Percentiles rank a stretch among this genome's conserved stretches.
Evolutionary conservation across 2,797 vertebrate genomes (phyloP).

Genomic region (Urosaurus nigricauda): DNA sequence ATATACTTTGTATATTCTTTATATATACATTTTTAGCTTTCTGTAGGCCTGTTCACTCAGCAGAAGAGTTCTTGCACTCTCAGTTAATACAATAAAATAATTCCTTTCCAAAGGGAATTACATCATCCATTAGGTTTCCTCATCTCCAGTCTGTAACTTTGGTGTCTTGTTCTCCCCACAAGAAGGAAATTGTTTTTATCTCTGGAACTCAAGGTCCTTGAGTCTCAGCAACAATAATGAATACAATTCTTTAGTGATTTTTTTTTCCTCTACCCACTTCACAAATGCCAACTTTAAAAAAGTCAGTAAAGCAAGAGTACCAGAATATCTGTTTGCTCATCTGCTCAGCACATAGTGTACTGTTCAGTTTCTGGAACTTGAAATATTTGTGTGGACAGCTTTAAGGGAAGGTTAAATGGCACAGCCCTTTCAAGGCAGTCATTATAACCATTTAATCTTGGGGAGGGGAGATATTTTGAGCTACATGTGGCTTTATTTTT

Average conservation of each 20-base stretch:
- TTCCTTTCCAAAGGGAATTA: constrained; percentile 59
- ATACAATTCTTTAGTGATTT: constrained; percentile 65
- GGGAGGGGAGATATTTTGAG: too few species aligned
- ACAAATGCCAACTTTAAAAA: constrained; percentile 54
- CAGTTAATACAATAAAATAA: constrained; percentile 48
- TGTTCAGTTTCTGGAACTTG: constrained; percentile 48
- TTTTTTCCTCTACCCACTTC: constrained; percentile 25
- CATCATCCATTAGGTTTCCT: constrained; percentile 61
- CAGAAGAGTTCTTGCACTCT: constrained; percentile 45
- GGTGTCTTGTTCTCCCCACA: constrained; percentile 45
- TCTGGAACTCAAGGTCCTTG: constrained; percentile 40
- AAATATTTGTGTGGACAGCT: constrained; percentile 20
- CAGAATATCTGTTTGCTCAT: constrained; percentile 53
- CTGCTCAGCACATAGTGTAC: constrained; percentile 35
- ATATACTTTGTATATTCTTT: background rate
- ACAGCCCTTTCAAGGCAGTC: background rate
- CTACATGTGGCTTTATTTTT: too few species aligned
- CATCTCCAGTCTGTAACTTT: constrained; percentile 61
- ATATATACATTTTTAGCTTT: constrained; percentile 9
- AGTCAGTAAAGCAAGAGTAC: background rate
- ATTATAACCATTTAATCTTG: background rate
- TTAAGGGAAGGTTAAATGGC: constrained; percentile 46
- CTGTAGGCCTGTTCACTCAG: constrained; percentile 48
- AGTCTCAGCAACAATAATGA: constrained; percentile 33
- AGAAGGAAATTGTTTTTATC: constrained; percentile 63